Evolutionary conservation across 2,888 invertebrate species (phyloP).

Genomic region (Lithophane socia): DNA sequence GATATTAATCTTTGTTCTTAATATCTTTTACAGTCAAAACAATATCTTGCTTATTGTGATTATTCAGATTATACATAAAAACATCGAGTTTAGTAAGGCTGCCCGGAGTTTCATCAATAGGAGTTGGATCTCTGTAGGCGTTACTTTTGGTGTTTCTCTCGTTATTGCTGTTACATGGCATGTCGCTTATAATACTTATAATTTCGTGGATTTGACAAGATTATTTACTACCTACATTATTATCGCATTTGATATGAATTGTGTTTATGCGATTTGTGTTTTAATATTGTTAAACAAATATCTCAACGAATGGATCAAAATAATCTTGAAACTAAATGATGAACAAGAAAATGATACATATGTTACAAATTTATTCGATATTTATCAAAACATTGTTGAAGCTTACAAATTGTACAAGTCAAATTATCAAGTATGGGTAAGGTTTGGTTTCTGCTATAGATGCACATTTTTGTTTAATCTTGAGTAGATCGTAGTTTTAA

Average conservation of each 20-base stretch:
- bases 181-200: no score
- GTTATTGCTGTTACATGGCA: neutral
- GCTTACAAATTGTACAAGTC: no score
- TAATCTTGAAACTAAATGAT: neutral
- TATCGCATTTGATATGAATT: conserved; percentile 29
- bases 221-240: neutral
- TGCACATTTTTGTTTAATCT: no score
- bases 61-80: conserved; percentile 2
- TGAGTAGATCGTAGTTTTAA: no score
- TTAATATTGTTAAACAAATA: conserved; percentile 30
- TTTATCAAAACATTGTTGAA: no score
- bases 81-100: neutral
- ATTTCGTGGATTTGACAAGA: neutral
- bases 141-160: neutral
- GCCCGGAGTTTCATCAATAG: neutral
- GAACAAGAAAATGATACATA: neutral
- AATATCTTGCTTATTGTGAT: neutral
- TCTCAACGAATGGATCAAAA: conserved; percentile 19
- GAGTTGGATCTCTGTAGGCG: neutral
- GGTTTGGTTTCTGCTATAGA: no score
- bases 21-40: neutral
- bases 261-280: conserved; percentile 29
- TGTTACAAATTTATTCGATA: no score
- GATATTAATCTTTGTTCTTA: neutral
- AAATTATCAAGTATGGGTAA: no score